Percentiles rank a stretch among this genome's conserved stretches.
These are phyloP conservation scores for Aepyceros melampus DNA, from an alignment of 2,113 vertebrate species.

Conservation along the genomic window DNA sequence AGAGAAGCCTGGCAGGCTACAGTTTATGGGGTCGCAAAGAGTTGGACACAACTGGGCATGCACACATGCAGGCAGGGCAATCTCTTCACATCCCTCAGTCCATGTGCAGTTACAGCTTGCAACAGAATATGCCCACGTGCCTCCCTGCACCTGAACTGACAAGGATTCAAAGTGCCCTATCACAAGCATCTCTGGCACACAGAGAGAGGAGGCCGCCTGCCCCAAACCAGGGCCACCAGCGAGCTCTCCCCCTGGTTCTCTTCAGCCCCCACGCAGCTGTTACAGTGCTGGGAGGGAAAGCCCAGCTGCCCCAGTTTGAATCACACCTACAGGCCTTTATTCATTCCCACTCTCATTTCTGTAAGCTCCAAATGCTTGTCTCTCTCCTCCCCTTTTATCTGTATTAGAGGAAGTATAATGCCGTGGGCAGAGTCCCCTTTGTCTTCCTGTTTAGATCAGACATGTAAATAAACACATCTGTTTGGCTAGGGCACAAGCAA, in stretches of 20 bases:
- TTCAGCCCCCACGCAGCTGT: conserved; percentile 1
- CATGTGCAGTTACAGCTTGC: background rate
- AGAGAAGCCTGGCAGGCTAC: background rate
- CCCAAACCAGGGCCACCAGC: background rate
- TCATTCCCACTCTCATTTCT: background rate
- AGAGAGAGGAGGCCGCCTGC: background rate
- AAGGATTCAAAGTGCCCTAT: background rate
- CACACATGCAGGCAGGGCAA: background rate
- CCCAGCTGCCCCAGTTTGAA: conserved; percentile 37
- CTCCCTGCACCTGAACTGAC: background rate
- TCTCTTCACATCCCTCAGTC: background rate
- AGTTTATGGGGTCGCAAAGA: background rate
- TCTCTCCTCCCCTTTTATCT: conserved; percentile 49
- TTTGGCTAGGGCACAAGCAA: conserved; percentile 20
- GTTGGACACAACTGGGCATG: background rate
- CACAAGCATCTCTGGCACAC: background rate
- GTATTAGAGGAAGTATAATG: background rate
- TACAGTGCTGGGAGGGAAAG: background rate
- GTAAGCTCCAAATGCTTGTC: background rate
- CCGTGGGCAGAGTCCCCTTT: conserved; percentile 20
- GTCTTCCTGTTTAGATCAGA: conserved; percentile 57
- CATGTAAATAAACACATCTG: conserved; percentile 57
- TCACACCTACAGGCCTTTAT: conserved; percentile 24
- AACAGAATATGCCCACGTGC: background rate
- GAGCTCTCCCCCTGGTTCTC: background rate